phyloP scores from a whole-genome alignment of 2,888 invertebrate species.

The Apeira syringaria region DNA sequence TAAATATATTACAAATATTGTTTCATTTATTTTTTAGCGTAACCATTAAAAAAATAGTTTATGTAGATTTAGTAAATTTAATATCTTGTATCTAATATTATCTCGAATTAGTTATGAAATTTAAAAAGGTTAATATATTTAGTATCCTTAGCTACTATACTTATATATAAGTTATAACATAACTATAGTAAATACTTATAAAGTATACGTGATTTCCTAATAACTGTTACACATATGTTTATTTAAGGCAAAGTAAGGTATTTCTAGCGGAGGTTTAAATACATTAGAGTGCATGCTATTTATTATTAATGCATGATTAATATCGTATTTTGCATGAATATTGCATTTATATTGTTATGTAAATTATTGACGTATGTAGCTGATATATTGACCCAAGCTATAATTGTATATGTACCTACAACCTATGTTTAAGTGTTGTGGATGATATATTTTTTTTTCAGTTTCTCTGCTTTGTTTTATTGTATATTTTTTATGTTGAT shows the following conservation, averaged over 20 bases:
- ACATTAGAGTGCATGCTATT: constrained; percentile 9
- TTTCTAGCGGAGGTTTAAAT: constrained; percentile 13
- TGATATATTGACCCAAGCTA: constrained; percentile 6
- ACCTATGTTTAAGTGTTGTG: constrained; percentile 16
- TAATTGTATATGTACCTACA: background rate
- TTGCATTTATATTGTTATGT: constrained; percentile 13
- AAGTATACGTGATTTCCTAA: no score
- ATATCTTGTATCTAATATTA: no score
- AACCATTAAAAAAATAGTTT: no score
- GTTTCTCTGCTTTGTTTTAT: constrained; percentile 9
- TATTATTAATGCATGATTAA: constrained; percentile 15
- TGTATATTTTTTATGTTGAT: constrained; percentile 8
- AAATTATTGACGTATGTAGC: background rate
- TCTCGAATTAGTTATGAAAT: no score
- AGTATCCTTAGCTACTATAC: no score
- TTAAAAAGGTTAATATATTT: no score
- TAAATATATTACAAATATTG: background rate
- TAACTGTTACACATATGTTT: no score
- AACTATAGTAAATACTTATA: no score
- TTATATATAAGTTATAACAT: no score
- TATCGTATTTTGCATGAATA: constrained; percentile 12
- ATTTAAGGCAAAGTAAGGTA: constrained; percentile 4
- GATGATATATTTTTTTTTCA: constrained; percentile 16
- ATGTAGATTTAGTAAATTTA: no score
- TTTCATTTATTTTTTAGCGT: no score